Evolutionary conservation across 1,140 invertebrate species (phyloP), one percentile per base, ranked within the genome.

Genomic region (Cyrtorhinus lividipennis): DNA sequence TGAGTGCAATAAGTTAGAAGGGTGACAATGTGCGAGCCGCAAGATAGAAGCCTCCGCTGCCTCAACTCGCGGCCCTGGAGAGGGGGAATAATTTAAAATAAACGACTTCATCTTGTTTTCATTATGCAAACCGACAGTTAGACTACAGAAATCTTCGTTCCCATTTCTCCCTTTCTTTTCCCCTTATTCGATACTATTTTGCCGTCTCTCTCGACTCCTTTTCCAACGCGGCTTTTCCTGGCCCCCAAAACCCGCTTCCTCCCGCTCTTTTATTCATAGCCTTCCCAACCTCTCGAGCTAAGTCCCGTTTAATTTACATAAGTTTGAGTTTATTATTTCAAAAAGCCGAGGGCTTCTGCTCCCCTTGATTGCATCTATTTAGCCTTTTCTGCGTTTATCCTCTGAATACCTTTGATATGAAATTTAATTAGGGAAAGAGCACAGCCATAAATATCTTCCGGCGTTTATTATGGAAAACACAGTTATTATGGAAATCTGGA

Each of bases 81-180:
- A 24, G 24, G n/a, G 58, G 24, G 58, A 59, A 59, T 59, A 59
- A 59, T 59, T 59, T 59, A 59, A 59, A 59, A 59, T 59, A 59
- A 59, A 59, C 58, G 58, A 59, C 58, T 59, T 59, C 58, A 59
- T 59, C 58, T 59, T 59, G 58, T 59, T 59, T 59, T 59, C 58
- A 59, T 59, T 59, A 59, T 59, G 58, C 58, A 59, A 59, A 59
- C 58, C 58, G 58, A 59, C 58, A 59, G 58, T 53, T 53, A 59
- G 58, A 59, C 58, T 26, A 59, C 58, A 59, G 24, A n/a, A 27
- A n/a, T 30, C 58, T n/a, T 23, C 26, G 8, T 22, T 22, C 12
- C 48, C 48, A 53, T 53, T 20, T 20, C 48, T 22, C 48, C 20
- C 48, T 53, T n/a, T 20, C 48, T 22, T 53, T 20, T 53, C 20